These are phyloP conservation scores for Tadarida brasiliensis DNA, from an alignment of 2,797 vertebrate genomes.

Conservation along the genomic window DNA sequence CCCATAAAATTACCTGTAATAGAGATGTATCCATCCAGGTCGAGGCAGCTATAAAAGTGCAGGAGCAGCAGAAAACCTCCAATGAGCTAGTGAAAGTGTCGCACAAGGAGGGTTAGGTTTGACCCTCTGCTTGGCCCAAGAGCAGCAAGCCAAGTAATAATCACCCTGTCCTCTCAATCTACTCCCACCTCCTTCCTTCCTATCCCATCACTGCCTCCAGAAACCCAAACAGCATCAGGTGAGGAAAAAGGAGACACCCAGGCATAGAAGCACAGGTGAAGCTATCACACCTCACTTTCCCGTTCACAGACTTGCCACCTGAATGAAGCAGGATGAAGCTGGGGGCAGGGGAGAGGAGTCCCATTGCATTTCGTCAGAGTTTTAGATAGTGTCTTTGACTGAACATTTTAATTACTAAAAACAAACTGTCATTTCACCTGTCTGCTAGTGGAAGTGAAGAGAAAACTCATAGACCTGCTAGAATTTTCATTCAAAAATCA, in stretches of 20 bases:
- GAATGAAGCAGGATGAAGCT: background rate
- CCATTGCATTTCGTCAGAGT: background rate
- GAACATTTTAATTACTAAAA: background rate
- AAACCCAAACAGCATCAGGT: background rate
- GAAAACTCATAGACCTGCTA: background rate
- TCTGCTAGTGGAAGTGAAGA: background rate
- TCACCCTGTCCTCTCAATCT: background rate
- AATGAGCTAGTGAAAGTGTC: background rate
- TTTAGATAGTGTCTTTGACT: background rate
- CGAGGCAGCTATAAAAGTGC: background rate
- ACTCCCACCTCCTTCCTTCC: background rate
- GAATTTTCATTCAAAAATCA: conserved; percentile 7
- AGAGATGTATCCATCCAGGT: background rate
- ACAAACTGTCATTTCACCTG: background rate
- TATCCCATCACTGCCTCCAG: no score
- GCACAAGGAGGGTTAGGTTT: background rate
- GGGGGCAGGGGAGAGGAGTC: accelerated
- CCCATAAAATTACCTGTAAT: background rate
- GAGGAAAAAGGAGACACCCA: background rate
- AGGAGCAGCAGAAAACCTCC: background rate
- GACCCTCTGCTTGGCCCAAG: background rate
- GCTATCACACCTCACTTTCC: background rate
- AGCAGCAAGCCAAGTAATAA: background rate
- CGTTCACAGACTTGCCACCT: background rate
- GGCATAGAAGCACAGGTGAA: background rate